Percentiles rank a stretch among this genome's conserved stretches.
phyloP scores from a whole-genome alignment of 2,797 vertebrate genomes.

The Mergus octosetaceus region DNA sequence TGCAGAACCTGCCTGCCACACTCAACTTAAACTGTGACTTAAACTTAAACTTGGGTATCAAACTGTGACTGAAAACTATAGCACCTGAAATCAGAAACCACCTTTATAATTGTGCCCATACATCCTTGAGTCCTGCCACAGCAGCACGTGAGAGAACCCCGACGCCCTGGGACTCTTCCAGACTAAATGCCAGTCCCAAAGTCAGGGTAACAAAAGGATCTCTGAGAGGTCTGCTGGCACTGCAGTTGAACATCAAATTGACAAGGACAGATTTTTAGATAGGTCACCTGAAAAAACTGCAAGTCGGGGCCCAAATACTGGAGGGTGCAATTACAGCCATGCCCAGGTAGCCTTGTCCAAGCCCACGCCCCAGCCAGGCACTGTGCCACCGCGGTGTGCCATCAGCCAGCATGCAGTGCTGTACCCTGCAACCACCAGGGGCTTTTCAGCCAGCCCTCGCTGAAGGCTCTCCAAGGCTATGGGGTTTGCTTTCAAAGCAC shows the following conservation, averaged over 20 bases:
- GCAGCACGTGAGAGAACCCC: background rate
- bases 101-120: background rate
- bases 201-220: background rate
- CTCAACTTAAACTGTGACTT: background rate
- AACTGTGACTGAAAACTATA: background rate
- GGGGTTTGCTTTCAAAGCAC: background rate
- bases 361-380: too few relatives aligned
- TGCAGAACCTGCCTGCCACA: background rate
- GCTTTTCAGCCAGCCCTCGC: background rate
- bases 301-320: background rate
- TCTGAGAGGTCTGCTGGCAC: accelerated
- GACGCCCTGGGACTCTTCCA: background rate
- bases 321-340: background rate
- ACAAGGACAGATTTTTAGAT: background rate
- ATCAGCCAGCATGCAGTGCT: background rate
- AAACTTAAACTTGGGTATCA: too few relatives aligned
- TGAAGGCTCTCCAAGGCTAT: background rate
- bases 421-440: background rate
- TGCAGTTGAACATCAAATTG: background rate
- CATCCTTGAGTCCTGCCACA: background rate
- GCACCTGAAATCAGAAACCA: background rate
- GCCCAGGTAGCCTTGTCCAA: background rate
- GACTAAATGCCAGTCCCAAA: background rate
- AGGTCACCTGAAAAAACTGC: background rate
- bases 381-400: accelerated